Percentiles rank a stretch among this genome's conserved stretches.
Conservation (phyloP, 2,113 vertebrate genomes). For the Myiagra hebetior region DNA sequence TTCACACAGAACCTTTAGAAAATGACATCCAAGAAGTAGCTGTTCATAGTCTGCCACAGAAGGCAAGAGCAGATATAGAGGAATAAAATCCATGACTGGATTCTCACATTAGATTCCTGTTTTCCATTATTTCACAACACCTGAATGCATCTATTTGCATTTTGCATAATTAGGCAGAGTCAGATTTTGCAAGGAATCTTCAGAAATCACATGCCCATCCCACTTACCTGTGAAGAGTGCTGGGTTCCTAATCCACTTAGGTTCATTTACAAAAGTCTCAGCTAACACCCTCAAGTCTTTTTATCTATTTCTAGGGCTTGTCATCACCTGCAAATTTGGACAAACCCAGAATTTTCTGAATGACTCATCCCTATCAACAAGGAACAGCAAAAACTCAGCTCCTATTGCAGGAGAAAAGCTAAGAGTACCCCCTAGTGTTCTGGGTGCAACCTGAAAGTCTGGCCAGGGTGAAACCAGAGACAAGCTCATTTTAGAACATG, state of each 20-base stretch:
- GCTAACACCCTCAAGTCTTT: background rate
- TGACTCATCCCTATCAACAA: slow-evolving; percentile 14
- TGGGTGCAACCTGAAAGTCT: background rate
- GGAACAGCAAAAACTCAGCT: background rate
- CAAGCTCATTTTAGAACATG: background rate
- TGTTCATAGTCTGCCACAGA: background rate
- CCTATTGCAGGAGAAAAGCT: background rate
- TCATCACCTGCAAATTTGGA: slow-evolving; percentile 14
- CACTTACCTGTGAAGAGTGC: background rate
- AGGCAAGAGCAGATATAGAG: background rate
- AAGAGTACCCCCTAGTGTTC: slow-evolving; percentile 22
- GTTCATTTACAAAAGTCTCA: background rate
- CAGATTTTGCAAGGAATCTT: background rate
- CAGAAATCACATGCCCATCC: background rate
- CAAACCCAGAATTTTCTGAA: slow-evolving; percentile 46
- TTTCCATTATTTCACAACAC: background rate
- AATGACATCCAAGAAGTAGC: background rate
- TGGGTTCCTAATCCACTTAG: background rate
- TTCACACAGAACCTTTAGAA: slow-evolving; percentile 18
- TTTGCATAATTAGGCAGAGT: background rate
- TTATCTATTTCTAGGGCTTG: slow-evolving; percentile 19
- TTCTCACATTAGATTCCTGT: background rate
- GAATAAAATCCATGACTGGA: background rate
- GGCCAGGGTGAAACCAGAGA: background rate
- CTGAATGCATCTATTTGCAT: background rate